A percentile compares a stretch with the other conserved stretches of the same genome.
Conservation (phyloP, 2,797 vertebrate genomes). For the Triplophysa bombifrons region DNA sequence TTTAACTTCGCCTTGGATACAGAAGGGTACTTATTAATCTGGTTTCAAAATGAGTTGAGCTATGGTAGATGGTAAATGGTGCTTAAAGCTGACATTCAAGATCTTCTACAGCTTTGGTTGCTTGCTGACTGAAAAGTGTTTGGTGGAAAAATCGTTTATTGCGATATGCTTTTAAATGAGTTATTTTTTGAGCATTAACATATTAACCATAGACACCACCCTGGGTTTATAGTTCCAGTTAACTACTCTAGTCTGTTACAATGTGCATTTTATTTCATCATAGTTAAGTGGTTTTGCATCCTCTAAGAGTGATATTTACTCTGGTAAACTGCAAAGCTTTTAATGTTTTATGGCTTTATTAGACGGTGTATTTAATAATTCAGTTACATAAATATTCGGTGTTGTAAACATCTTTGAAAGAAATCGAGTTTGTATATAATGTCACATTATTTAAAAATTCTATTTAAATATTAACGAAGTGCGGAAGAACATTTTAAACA, state of each 20-base stretch:
- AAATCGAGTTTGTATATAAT: not conserved
- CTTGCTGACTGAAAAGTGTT: not conserved
- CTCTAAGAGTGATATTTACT: not conserved
- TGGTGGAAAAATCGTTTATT: not conserved
- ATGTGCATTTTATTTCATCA: not conserved
- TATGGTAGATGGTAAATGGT: not conserved
- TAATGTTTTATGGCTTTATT: not conserved
- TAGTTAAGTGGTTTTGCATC: not conserved
- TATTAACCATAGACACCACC: not conserved
- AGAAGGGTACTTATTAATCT: no score
- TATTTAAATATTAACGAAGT: not conserved
- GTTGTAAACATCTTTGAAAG: constrained; percentile 31
- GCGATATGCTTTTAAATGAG: not conserved
- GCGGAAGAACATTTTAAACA: no score
- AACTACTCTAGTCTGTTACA: not conserved
- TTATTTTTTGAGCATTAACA: not conserved
- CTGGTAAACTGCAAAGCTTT: not conserved
- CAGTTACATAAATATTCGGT: constrained; percentile 58
- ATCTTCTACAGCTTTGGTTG: not conserved
- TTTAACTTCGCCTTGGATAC: not conserved
- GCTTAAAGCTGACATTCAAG: not conserved
- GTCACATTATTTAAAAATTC: constrained; percentile 1
- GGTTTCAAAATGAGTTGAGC: no score
- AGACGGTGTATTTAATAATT: constrained; percentile 37
- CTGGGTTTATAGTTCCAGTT: not conserved